These are phyloP conservation scores for Agrochola litura DNA, from an alignment of 2,888 invertebrate species.

Conservation along the genomic window DNA sequence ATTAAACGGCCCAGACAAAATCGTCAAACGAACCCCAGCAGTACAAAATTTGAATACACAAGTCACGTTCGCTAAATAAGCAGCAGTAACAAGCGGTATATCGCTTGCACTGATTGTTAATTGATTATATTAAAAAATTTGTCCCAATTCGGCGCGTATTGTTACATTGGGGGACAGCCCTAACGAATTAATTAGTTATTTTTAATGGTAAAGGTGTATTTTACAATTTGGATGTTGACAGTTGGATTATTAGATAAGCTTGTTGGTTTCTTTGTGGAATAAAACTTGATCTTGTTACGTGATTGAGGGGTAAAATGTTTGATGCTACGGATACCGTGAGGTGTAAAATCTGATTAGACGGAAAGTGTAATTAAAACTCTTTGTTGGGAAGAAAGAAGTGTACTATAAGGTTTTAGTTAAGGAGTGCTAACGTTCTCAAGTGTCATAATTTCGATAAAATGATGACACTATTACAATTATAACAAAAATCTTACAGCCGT, in stretches of 20 bases:
- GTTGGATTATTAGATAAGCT: constrained; percentile 72
- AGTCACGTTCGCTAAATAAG: constrained; percentile 90
- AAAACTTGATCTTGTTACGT: constrained; percentile 58
- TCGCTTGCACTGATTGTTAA: constrained; percentile 91
- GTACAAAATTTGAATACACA: constrained; percentile 84
- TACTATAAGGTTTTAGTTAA: not conserved
- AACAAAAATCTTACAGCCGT: too few relatives aligned
- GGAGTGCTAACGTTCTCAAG: not conserved
- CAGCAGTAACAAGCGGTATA: constrained; percentile 89
- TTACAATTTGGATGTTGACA: constrained; percentile 87
- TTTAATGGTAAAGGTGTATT: constrained; percentile 84
- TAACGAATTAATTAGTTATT: constrained; percentile 83
- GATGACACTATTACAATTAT: not conserved
- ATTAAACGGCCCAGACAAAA: constrained; percentile 85
- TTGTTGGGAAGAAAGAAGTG: not conserved
- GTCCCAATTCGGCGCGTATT: constrained; percentile 86
- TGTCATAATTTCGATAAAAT: not conserved
- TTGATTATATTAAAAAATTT: constrained; percentile 91
- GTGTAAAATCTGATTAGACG: constrained; percentile 17
- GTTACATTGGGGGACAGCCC: constrained; percentile 81
- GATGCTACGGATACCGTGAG: constrained; percentile 7
- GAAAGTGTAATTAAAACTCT: constrained; percentile 20
- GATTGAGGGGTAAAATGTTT: constrained; percentile 60
- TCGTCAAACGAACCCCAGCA: constrained; percentile 84
- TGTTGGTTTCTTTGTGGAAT: constrained; percentile 58